Percentiles rank a stretch among this genome's conserved stretches.
Conservation (phyloP, 2,113 vertebrate genomes). For the Myrmecophaga tridactyla region DNA sequence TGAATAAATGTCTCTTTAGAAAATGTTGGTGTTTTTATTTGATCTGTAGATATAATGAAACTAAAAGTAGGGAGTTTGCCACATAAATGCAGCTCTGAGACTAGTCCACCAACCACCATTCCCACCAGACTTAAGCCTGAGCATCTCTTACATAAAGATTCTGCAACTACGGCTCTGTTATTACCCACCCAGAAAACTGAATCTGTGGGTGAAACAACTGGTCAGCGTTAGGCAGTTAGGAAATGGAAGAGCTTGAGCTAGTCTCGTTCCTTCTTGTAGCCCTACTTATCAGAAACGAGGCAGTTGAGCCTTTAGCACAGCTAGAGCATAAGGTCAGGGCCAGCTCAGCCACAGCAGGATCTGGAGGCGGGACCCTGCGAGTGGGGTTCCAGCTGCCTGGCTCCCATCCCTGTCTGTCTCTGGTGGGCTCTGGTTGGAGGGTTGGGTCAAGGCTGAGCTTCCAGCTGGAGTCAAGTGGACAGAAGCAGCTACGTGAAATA, state of each 20-base stretch:
- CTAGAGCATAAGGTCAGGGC: background rate
- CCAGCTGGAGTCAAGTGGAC: background rate
- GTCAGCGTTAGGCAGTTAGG: background rate
- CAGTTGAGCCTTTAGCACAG: background rate
- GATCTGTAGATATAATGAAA: background rate
- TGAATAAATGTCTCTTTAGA: background rate
- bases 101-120: background rate
- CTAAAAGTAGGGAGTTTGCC: background rate
- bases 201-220: background rate
- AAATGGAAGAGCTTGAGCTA: background rate
- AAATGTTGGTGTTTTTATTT: background rate
- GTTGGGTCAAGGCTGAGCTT: background rate
- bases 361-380: background rate
- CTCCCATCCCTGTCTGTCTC: accelerated
- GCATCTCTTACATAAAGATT: background rate
- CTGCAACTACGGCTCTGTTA: background rate
- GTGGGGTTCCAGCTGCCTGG: background rate
- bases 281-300: background rate
- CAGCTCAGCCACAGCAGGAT: background rate
- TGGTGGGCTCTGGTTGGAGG: background rate
- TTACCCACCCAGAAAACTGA: background rate
- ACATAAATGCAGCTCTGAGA: background rate
- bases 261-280: background rate
- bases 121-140: background rate
- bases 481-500: background rate